Evolutionary conservation across 2,888 invertebrate genomes (phyloP), one percentile per base, ranked within the genome.

Genomic region (Chymomyza amoena): DNA sequence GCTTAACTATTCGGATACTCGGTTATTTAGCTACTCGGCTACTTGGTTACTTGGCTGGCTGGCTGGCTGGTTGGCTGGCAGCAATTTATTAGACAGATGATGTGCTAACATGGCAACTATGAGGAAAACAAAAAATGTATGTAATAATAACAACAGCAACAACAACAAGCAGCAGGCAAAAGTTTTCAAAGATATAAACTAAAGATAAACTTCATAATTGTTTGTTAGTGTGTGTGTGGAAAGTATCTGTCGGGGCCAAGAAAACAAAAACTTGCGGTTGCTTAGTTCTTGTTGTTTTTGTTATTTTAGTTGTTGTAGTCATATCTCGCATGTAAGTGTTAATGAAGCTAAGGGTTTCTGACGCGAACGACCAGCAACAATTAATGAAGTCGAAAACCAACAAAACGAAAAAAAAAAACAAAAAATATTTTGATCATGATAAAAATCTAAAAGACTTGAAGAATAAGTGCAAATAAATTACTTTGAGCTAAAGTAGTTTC

Each of bases 311-410:
- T 18, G 66, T 28, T 63, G 65, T 72, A 71, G 75, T 72, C 81
- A 74, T 81, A 83, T 84, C 81, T 85, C 75, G 77, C 86, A 82
- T 85, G 84, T 85, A 85, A 84, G 84, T 84, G 84, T 84, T 84
- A 85, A 84, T 84, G 84, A 85, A 84, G 86, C 81, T 84, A 84
- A 84, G 86, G 85, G 86, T 84, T 84, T 80, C 77, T 81, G 79
- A 69, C 16, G 64, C 32, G 52, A 25, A 25, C 57, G 20, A 66
- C 51, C 62, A 75, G 68, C 77, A 67, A 65, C 25, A 57, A 28
- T 54, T 54, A 54, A 54, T 54, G 54, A 54, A 54, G 54, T 54
- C 28, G 32, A 20, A 9, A 57, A 25, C 15, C 57, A 7, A 57
- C 57, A 57, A 18, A 45, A 45, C 32, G 32, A 32, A 45, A 45